Evolutionary conservation across 2,113 vertebrate species (phyloP), one percentile per base, ranked within the genome.

Genomic region (human): DNA sequence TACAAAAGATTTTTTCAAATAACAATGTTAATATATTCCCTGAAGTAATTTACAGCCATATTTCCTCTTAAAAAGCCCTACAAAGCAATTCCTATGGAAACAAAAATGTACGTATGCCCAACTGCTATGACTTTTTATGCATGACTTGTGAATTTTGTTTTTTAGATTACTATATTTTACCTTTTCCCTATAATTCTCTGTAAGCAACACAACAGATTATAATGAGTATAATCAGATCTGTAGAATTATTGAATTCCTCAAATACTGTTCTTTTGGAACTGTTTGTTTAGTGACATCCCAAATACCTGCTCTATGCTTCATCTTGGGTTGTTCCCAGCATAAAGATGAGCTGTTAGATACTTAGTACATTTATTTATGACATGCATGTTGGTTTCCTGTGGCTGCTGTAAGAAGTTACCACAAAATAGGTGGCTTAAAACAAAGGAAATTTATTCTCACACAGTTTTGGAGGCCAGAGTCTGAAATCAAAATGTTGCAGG

Each of bases 71-170:
- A 91, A 75, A 90, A 75, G 20, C 12, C 61, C n/a, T 73, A 61
- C n/a, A 93, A 91, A 82, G 55, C 23, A 94, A 88, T 91, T 79
- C 25, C 27, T 88, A 89, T 8, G 38, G 32, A 82, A 88, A 93
- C 38, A 30, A 91, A 93, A 85, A 90, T 59, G 6, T 30, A 70
- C 40, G 40, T 90, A 30, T 72, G 90, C 70, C 30, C 73, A 92
- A 32, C 13, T 86, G 38, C 23, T 87, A 72, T 81, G 22, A 48
- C 30, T 45, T 90, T 85, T 95, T 59, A 50, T 17, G 6, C 16
- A 25, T 38, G 43, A 88, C 16, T 76, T 95, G 38, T 45, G 38
- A 96, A 86, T 66, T 97, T 93, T 93, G 17, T 89, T 92, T 96
- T 84, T 23, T 22, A n/a, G 61, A 87, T 48, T 25, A 85, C 80